Evolutionary conservation across 1,140 invertebrate genomes (phyloP), one percentile per base, ranked within the genome.

Genomic region (Choristoneura fumiferana): DNA sequence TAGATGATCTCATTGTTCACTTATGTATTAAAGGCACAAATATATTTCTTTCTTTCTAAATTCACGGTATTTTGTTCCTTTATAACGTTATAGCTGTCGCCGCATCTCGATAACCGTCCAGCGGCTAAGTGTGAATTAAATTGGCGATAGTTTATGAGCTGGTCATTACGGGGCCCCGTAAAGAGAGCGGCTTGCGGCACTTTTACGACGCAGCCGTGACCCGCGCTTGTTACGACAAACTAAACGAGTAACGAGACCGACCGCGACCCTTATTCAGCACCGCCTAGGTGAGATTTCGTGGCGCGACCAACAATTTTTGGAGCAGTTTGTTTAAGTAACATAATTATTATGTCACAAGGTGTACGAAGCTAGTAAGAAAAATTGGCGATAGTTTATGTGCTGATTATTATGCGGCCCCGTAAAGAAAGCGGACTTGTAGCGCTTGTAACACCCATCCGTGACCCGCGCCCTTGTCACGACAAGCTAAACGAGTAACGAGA

Each of bases 371-470:
- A n/a, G n/a, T n/a, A n/a, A n/a, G n/a, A n/a, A n/a, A 84, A 80
- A 85, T 81, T 82, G 79, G 71, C 64, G 76, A 84, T 83, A 84
- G 82, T 84, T 87, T 85, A 87, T 73, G 81, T 76, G 52, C 53
- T 13, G 55, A 71, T 69, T 73, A 78, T 84, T 76, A 81, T 75
- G 55, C 61, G 54, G 71, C 69, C 67, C 43, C 70, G 78, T 78
- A 82, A 81, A 82, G 66, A 66, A 71, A 67, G 67, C 62, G 66
- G 68, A n/a, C 76, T 73, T 73, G 77, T 63, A 70, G 71, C 65
- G 65, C 68, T 78, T 80, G 83, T 83, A 84, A 71, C 76, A 78
- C 68, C 65, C 67, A 70, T 73, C 63, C 70, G 73, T 73, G 81
- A 76, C 75, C 76, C 68, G 67, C 72, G 75, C n/a, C n/a, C 75